A percentile compares a stretch with the other conserved stretches of the same genome.
These are phyloP conservation scores for Thrips palmi DNA, from an alignment of 1,140 invertebrate genomes.

Conservation along the genomic window DNA sequence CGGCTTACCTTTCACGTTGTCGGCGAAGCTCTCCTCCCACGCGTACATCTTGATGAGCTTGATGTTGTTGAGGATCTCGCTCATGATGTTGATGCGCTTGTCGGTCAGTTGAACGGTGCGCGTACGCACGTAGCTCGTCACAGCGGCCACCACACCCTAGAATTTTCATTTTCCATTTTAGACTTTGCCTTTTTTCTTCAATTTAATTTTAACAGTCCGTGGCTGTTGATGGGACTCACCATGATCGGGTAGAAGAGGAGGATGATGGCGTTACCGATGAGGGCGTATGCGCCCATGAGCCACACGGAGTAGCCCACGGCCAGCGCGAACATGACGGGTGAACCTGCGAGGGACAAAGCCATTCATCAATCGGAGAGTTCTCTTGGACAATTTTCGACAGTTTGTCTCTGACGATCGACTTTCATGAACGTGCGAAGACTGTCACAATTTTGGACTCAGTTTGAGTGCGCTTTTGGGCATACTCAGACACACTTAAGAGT, in stretches of 20 bases:
- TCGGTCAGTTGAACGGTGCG: conserved; percentile 28
- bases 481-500: conserved; percentile 5
- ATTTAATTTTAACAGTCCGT: background rate
- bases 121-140: conserved; percentile 13
- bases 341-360: conserved; percentile 40
- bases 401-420: no score
- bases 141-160: conserved; percentile 14
- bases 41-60: conserved; percentile 78
- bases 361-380: conserved; percentile 21
- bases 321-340: conserved; percentile 37
- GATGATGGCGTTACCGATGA: conserved; percentile 39
- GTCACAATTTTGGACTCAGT: background rate
- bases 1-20: conserved; percentile 15
- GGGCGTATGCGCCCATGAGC: conserved; percentile 38
- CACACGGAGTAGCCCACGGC: conserved; percentile 36
- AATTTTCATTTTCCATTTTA: conserved; percentile 1
- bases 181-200: background rate
- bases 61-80: conserved; percentile 34
- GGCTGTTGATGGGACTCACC: conserved; percentile 25
- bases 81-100: conserved; percentile 31
- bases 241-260: conserved; percentile 43
- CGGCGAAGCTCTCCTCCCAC: conserved; percentile 48
- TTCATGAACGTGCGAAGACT: no score
- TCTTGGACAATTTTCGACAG: conserved; percentile 1
- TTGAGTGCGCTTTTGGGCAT: background rate